phyloP scores from a whole-genome alignment of 2,113 vertebrate species.

The Leptodactylus fuscus region DNA sequence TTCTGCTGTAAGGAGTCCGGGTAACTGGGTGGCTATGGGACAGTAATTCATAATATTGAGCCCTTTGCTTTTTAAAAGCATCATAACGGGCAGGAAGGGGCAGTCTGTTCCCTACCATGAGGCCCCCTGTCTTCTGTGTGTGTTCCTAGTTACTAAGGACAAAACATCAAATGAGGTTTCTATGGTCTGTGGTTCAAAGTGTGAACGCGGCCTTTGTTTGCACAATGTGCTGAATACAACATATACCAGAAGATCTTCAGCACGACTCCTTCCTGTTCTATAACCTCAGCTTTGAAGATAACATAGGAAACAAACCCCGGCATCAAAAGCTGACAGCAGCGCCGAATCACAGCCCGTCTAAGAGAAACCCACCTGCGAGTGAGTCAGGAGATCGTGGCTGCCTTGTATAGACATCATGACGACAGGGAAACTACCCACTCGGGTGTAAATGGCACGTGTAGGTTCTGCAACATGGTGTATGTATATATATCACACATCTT shows the following conservation, averaged over 20 bases:
- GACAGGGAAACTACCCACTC: conserved; percentile 19
- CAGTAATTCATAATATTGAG: no score
- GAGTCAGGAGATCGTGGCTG: not conserved
- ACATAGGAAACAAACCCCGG: not conserved
- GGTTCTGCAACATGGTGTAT: not conserved
- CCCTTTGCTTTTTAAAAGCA: no score
- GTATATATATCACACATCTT: not conserved
- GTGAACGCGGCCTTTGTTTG: not conserved
- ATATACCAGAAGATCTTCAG: not conserved
- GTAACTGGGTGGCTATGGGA: no score
- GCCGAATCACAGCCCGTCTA: not conserved
- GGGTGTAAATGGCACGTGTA: not conserved
- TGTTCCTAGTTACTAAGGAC: not conserved
- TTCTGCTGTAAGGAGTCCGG: no score
- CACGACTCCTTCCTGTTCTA: conserved; percentile 6
- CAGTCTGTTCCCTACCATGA: not conserved
- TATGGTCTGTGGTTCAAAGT: not conserved
- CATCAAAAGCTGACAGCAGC: not conserved
- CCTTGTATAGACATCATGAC: conserved; percentile 13
- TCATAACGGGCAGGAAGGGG: no score
- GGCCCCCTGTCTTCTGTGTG: not conserved
- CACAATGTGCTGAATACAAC: not conserved
- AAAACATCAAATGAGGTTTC: not conserved
- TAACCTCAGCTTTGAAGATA: not conserved
- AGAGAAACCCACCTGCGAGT: not conserved